Base-by-base conservation (phyloP, 1,140 invertebrate genomes). In the Brachionus paranguensis region DNA sequence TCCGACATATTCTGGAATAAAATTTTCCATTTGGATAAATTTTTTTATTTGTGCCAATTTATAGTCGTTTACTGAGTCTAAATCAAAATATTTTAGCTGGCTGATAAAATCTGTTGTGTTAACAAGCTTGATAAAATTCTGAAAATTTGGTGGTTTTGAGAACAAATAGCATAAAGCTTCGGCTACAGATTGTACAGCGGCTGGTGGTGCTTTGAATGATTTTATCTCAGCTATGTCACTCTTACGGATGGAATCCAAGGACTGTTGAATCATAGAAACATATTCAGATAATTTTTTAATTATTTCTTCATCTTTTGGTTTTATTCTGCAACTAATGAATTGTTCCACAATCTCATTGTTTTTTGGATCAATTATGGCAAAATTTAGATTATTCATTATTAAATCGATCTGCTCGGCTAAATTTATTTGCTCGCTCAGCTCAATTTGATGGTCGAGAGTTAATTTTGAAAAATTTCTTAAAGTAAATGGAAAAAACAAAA, bases 191-290 rank as follows among this genome's bases (percentile, higher is more conserved):
- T 27, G 7, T 27, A 60, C 33, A 4, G 55, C 78, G 8, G 78
- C 47, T 64, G 78, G 78, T 17, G 78, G 78, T 20, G 50, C 29
- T 37, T 33, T 60, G 37, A 27, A 55, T 7, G 47, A 20, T 64
- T 79, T 79, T 12, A 79, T 37, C 33, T 79, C 78, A 37, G 47
- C 78, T 8, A 79, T 12, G 20, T 53, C 45, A 74, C 33, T 43
- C 17, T 43, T 41, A 11, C 33, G 20, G 8, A 74, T 17, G 20
- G 4, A 11, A 17, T 45, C 20, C 10, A 20, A 14, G 17, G 7
- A 43, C 8, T 17, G 5, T 41, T 45, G 14, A 8, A 74, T 74
- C 1, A 3, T 43, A 3, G 14, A 14, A 17, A 20, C 3, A 43
- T 43, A 43, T 10, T 45, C 17, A 4, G 12, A 7, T 20, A 74